A percentile compares a stretch with the other conserved stretches of the same genome.
Conservation (phyloP, 2,797 vertebrate species). For the Etheostoma perlongum region DNA sequence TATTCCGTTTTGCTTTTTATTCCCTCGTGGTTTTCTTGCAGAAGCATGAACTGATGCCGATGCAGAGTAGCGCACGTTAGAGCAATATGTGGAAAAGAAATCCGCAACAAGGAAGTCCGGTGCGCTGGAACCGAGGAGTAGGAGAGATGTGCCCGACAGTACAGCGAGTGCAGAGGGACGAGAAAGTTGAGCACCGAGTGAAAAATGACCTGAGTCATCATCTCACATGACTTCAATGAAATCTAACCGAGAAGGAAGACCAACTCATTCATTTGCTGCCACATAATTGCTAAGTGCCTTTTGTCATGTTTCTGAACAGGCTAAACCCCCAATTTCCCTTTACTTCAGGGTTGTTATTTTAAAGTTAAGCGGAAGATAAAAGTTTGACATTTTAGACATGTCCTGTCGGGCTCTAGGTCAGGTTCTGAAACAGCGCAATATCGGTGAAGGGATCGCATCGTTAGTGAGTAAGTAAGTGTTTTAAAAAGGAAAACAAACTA, state of each 20-base stretch:
- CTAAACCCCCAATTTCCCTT: neutral
- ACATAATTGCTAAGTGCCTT: constrained; percentile 38
- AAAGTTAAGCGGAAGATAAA: neutral
- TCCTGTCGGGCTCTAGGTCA: neutral
- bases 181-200: constrained; percentile 58
- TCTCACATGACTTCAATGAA: constrained; percentile 66
- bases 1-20: neutral
- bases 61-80: neutral
- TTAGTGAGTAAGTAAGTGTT: constrained; percentile 29
- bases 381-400: constrained; percentile 1
- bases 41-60: neutral
- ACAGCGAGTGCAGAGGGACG: constrained; percentile 50
- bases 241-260: constrained; percentile 58
- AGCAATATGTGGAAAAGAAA: neutral
- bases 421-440: neutral
- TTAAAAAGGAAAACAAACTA: constrained; percentile 55
- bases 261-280: constrained; percentile 16
- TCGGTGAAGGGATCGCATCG: constrained; percentile 8
- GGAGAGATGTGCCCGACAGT: constrained; percentile 28
- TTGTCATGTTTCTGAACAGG: constrained; percentile 10
- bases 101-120: neutral
- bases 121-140: constrained; percentile 4
- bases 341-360: neutral
- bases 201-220: constrained; percentile 64
- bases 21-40: neutral